Percentiles rank a stretch among this genome's conserved stretches.
Conservation (phyloP, 2,888 invertebrate species). For the Idaea biselata region DNA sequence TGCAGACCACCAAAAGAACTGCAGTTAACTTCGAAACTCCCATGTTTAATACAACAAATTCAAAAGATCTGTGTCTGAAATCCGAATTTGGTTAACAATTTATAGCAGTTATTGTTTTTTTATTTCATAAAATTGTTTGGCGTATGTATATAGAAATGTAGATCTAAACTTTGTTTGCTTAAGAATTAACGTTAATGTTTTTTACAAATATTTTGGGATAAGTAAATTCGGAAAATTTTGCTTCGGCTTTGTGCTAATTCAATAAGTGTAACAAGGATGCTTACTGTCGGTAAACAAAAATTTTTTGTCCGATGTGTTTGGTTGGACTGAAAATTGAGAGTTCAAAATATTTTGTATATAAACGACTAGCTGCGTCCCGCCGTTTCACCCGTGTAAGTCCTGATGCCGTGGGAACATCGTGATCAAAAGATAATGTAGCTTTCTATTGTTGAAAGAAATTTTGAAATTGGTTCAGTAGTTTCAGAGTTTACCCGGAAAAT, state of each 20-base stretch:
- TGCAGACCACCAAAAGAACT: slow-evolving; percentile 41
- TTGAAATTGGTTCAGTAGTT: no score
- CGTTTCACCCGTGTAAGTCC: no score
- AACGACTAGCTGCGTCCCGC: no score
- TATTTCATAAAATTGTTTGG: slow-evolving; percentile 5
- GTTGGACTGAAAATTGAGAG: not conserved
- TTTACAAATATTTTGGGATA: not conserved
- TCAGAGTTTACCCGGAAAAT: no score
- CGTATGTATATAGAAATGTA: slow-evolving; percentile 4
- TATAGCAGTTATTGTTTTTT: slow-evolving; percentile 1
- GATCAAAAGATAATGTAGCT: no score
- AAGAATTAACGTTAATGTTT: not conserved
- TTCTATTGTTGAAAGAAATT: not conserved
- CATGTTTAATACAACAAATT: slow-evolving; percentile 36
- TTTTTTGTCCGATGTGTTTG: not conserved
- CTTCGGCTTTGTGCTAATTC: not conserved
- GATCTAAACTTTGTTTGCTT: not conserved
- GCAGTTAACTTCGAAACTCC: slow-evolving; percentile 42
- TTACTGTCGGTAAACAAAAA: not conserved
- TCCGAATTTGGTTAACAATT: not conserved
- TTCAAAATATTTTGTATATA: not conserved
- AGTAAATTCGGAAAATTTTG: slow-evolving; percentile 2
- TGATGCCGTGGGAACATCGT: no score
- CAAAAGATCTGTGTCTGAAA: slow-evolving; percentile 19
- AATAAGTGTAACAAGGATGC: slow-evolving; percentile 14